Percentiles rank a stretch among this genome's conserved stretches.
phyloP scores from a whole-genome alignment of 2,113 vertebrate genomes.

The Cyprinodon variegatus region DNA sequence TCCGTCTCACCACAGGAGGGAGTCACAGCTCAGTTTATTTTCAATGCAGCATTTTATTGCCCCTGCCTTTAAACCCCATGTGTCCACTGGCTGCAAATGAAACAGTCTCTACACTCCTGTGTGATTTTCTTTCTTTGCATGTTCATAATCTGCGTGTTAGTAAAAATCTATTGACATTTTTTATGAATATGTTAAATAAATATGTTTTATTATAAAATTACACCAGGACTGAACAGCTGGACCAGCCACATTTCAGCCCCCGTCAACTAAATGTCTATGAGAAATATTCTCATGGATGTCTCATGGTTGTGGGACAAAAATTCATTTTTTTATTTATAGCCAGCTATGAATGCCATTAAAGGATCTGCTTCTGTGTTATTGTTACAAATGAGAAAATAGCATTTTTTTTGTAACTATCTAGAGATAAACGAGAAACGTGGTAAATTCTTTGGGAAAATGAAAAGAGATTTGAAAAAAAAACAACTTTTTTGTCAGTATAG shows the following conservation, averaged over 20 bases:
- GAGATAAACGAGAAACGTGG: not conserved
- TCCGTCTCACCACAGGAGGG: slow-evolving; percentile 40
- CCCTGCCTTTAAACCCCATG: slow-evolving; percentile 14
- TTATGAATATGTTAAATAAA: too few relatives aligned
- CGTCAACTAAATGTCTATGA: not conserved
- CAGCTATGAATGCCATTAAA: slow-evolving; percentile 46
- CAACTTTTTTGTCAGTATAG: not conserved
- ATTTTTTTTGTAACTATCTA: slow-evolving; percentile 8
- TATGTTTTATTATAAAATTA: too few relatives aligned
- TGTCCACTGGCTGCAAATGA: slow-evolving; percentile 8
- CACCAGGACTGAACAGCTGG: too few relatives aligned
- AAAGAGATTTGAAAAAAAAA: too few relatives aligned
- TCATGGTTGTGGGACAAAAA: not conserved
- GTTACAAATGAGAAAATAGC: slow-evolving; percentile 30
- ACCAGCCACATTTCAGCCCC: too few relatives aligned
- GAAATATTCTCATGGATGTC: slow-evolving; percentile 33
- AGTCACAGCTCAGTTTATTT: slow-evolving; percentile 44
- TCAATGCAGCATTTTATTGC: slow-evolving; percentile 59
- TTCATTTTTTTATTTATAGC: slow-evolving; percentile 48
- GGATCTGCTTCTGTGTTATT: slow-evolving; percentile 51
- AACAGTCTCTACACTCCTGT: not conserved
- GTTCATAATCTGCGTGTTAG: too few relatives aligned
- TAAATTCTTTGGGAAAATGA: not conserved
- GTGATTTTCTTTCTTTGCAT: not conserved
- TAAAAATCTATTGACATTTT: not conserved